These are phyloP conservation scores for Callorhinus ursinus DNA, from an alignment of 2,113 vertebrate species.

Conservation along the genomic window DNA sequence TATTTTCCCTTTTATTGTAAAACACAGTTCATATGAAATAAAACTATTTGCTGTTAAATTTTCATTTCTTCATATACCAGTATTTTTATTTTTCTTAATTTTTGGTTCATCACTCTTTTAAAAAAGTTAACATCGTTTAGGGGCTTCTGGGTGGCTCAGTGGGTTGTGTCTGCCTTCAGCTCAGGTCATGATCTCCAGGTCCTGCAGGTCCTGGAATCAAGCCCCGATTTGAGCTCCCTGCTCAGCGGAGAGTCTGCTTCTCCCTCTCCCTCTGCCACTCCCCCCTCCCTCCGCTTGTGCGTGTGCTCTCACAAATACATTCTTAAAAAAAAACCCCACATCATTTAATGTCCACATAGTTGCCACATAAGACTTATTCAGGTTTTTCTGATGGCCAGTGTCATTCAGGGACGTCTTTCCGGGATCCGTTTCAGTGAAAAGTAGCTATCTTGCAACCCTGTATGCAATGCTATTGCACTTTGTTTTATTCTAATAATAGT, in stretches of 20 bases:
- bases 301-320: too few relatives aligned
- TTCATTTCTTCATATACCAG: background rate
- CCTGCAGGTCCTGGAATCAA: background rate
- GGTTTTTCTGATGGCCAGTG: background rate
- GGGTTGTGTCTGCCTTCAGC: too few relatives aligned
- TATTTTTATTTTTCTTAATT: background rate
- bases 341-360: background rate
- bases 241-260: background rate
- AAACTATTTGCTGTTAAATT: background rate
- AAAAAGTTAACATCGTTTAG: background rate
- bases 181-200: background rate
- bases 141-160: background rate
- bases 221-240: background rate
- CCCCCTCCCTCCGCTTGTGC: too few relatives aligned
- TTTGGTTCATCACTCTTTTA: background rate
- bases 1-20: background rate
- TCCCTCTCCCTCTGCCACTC: too few relatives aligned
- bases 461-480: background rate
- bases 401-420: background rate
- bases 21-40: background rate
- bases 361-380: background rate
- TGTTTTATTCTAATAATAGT: background rate
- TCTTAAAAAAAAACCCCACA: background rate
- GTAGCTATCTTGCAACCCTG: background rate
- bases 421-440: background rate